Evolutionary conservation across 1,140 invertebrate species (phyloP), one percentile per base, ranked within the genome.

Genomic region (Zaprionus camerounensis): DNA sequence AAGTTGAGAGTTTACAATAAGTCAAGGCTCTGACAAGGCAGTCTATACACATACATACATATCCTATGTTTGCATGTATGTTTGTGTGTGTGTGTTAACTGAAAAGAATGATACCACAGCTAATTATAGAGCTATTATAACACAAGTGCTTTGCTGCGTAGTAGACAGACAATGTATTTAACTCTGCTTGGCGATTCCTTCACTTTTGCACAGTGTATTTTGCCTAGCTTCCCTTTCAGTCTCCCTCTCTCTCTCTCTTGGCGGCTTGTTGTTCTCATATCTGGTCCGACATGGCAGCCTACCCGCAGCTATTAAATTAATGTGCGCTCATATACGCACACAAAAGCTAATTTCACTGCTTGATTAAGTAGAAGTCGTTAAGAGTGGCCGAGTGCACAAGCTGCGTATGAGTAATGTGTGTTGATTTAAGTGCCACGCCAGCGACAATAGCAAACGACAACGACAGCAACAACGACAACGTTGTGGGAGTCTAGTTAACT

Each of bases 311-410:
- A 87, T 87, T 87, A 87, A 88, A 88, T 87, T 87, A 88, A 87
- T 87, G 84, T 84, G 71, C 84, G 74, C 84, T 90, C 84, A 88
- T 87, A 87, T 88, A 87, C 84, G 83, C 81, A 87, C 84, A 87
- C 85, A 88, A 84, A 90, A 90, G 85, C 84, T 87, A 87, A 87
- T 87, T 87, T 87, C 85, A 87, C 74, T 82, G 85, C 81, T 88
- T 88, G 84, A 87, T 87, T 87, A 87, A 88, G 84, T 88, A 88
- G 85, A 90, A 88, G 84, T 87, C 84, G 84, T 88, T 88, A 87
- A 90, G 87, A 78, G 56, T 69, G 78, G 58, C 84, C 84, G 83
- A 87, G 85, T 88, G 81, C 71, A 70, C 84, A 88, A 74, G 81
- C 85, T 87, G 84, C 85, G 84, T 88, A 90, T 88, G 84, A 87